Conservation (phyloP, 1,140 invertebrate species). For the honey bee (Apis mellifera) region DNA sequence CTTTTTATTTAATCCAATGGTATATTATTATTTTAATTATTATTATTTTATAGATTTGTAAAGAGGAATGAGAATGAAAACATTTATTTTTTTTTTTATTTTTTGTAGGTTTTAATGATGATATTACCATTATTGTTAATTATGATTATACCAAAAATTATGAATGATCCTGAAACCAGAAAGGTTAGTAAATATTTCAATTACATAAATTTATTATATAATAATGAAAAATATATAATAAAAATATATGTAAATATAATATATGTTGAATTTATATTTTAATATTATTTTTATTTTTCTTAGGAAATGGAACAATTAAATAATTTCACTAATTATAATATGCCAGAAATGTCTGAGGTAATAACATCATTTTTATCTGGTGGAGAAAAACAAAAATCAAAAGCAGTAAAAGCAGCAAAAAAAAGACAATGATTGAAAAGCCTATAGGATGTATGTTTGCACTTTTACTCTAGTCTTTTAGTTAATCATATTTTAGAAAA, state of each 20-base stretch:
- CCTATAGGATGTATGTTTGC: slow-evolving; percentile 27
- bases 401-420: slow-evolving; percentile 85
- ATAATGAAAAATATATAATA: not conserved
- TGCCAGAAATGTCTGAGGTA: slow-evolving; percentile 96
- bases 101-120: slow-evolving; percentile 94
- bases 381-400: slow-evolving; percentile 83
- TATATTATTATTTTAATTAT: slow-evolving; percentile 60
- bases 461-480: slow-evolving; percentile 58
- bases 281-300: not conserved
- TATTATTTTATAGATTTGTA: not conserved
- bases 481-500: slow-evolving; percentile 6
- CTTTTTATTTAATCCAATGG: slow-evolving; percentile 98
- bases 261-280: slow-evolving; percentile 12
- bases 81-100: slow-evolving; percentile 20
- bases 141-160: slow-evolving; percentile 96
- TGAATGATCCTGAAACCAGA: slow-evolving; percentile 97
- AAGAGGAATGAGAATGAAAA: not conserved
- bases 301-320: slow-evolving; percentile 94
- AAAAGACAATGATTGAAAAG: slow-evolving; percentile 81
- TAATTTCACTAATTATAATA: slow-evolving; percentile 90
- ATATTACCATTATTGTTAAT: slow-evolving; percentile 94
- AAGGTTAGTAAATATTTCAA: slow-evolving; percentile 80
- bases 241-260: too few relatives aligned
- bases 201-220: slow-evolving; percentile 19
- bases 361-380: slow-evolving; percentile 91